These are phyloP conservation scores for Pangasianodon hypophthalmus DNA, from an alignment of 2,113 vertebrate genomes.

Conservation along the genomic window DNA sequence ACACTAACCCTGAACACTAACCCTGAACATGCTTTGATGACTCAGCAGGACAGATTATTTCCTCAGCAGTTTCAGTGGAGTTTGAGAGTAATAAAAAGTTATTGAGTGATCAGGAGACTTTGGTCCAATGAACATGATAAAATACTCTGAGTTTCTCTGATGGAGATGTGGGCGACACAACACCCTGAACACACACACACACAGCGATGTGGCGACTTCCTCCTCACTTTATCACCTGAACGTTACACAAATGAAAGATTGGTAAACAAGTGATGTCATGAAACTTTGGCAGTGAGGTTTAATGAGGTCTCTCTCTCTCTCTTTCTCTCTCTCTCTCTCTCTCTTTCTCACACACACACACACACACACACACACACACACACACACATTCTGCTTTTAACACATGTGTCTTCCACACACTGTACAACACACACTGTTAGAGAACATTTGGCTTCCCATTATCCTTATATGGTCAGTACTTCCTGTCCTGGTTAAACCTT, in stretches of 20 bases:
- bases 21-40: background rate
- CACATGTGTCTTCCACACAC: background rate
- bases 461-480: background rate
- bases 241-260: no score
- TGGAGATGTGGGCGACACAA: background rate
- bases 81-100: background rate
- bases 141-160: background rate
- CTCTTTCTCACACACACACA: no score
- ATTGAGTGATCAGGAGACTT: background rate
- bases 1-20: no score
- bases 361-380: background rate
- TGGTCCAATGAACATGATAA: background rate
- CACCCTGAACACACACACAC: background rate
- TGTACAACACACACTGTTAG: background rate
- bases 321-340: no score
- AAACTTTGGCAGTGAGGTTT: no score
- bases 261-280: no score
- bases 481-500: background rate
- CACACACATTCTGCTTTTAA: background rate
- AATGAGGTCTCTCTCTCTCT: no score
- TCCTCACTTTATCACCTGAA: no score
- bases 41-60: background rate
- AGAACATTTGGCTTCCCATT: background rate
- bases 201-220: no score
- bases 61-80: background rate